Base-by-base conservation (phyloP, 2,113 vertebrate genomes). In the Puffinus mauretanicus region DNA sequence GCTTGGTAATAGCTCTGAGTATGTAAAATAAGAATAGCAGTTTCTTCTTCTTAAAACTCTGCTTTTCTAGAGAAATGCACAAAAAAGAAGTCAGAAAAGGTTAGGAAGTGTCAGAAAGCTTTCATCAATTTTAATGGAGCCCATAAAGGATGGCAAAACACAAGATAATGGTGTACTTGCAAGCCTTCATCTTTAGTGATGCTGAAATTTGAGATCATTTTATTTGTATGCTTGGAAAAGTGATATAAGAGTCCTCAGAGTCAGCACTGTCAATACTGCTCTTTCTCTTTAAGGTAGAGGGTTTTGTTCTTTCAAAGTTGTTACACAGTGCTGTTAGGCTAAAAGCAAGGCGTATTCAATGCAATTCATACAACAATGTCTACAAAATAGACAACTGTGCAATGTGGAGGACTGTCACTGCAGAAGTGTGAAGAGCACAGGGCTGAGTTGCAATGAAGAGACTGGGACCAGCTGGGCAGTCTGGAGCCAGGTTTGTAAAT, bases 191-290 rank as follows among this genome's bases (percentile, higher is more conserved):
- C 61, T 91, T 89, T 89, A 91, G 71, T 42, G 49, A 67, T 49
- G 30, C 38, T 94, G 90, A 95, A 58, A 95, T 94, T 52, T 57
- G n/a, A 96, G 69, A 73, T 18, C 8, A 55, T 88, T 95, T 80
- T 88, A 64, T 79, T 88, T 69, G 46, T 71, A 47, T 7, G 0
- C 65, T 78, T 86, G n/a, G 55, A 86, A 94, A 93, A 94, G 27
- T 38, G 42, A 16, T 75, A 19, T 27, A 38, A 62, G 60, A 46
- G 19, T 93, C 46, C 38, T 79, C 78, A 76, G 78, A 93, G 83
- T n/a, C 47, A 80, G 25, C 36, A 36, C 25, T 49, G 24, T 86
- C 64, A 79, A 79, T 65, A 78, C 7, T 26, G 10, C 18, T 92
- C 67, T 71, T 90, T n/a, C 30, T 82, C 47, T 82, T 77, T 40